These are phyloP conservation scores for Threskiornis aethiopicus DNA, from an alignment of 2,797 vertebrate species.

Conservation along the genomic window DNA sequence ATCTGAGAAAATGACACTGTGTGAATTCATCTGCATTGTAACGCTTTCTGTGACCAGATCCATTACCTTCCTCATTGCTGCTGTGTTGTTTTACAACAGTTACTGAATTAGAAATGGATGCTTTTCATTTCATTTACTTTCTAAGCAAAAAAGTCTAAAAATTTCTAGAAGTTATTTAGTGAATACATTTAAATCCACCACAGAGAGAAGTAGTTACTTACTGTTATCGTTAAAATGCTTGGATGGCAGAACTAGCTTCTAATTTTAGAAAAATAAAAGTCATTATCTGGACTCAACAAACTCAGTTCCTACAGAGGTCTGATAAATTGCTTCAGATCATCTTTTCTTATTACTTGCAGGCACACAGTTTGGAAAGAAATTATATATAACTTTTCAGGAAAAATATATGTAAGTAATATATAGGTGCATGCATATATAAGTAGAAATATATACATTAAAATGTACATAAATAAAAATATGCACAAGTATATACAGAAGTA, in stretches of 20 bases:
- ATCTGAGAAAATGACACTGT: not conserved
- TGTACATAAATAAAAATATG: not conserved
- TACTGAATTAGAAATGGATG: not conserved
- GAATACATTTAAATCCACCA: not conserved
- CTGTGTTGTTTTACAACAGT: not conserved
- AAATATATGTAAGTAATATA: not conserved
- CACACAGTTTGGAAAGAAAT: not conserved
- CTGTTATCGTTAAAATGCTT: not conserved
- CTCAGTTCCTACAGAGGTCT: not conserved
- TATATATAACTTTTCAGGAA: not conserved
- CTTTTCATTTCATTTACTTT: not conserved
- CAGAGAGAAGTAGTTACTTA: not conserved
- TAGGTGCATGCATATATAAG: not conserved
- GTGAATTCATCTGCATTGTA: not conserved
- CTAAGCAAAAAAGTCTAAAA: not conserved
- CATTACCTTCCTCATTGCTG: not conserved
- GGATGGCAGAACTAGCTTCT: not conserved
- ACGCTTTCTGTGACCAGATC: not conserved
- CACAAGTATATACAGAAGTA: not conserved
- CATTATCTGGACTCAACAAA: not conserved
- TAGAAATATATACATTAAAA: not conserved
- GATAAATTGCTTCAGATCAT: not conserved
- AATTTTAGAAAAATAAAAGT: constrained; percentile 34
- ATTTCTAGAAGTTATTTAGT: not conserved
- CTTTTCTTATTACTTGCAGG: not conserved